A percentile compares a stretch with the other conserved stretches of the same genome.
These are phyloP conservation scores for Caenorhabditis sinica DNA, from an alignment of 2,888 invertebrate genomes.

Conservation along the genomic window DNA sequence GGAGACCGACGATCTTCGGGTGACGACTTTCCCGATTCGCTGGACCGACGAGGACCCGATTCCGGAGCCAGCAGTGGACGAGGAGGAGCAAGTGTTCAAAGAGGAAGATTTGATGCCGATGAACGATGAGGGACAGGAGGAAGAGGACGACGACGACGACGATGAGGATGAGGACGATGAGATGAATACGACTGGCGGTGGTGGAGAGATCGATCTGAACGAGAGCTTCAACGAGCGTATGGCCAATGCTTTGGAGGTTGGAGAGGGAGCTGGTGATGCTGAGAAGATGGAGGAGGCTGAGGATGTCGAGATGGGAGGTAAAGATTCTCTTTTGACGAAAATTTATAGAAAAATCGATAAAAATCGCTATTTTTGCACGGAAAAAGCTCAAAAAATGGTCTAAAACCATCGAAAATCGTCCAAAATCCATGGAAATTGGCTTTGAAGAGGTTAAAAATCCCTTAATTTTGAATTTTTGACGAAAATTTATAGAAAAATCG, in stretches of 20 bases:
- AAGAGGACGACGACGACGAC: slow-evolving; percentile 61
- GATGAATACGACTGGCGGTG: slow-evolving; percentile 33
- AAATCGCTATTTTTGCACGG: too few species aligned
- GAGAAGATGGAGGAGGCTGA: slow-evolving; percentile 11
- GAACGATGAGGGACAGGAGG: slow-evolving; percentile 66
- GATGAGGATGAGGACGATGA: slow-evolving; percentile 65
- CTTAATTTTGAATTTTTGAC: too few species aligned
- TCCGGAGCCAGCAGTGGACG: slow-evolving; percentile 54
- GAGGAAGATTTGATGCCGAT: slow-evolving; percentile 75
- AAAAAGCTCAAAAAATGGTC: too few species aligned
- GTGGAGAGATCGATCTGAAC: slow-evolving; percentile 68
- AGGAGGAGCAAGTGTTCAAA: slow-evolving; percentile 60
- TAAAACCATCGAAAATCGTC: too few species aligned
- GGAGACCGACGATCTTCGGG: slow-evolving; percentile 84
- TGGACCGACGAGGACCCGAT: slow-evolving; percentile 84
- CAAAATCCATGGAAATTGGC: too few species aligned
- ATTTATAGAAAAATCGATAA: not conserved
- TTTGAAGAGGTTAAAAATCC: too few species aligned
- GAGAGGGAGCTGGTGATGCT: slow-evolving; percentile 9
- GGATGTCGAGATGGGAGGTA: slow-evolving; percentile 62
- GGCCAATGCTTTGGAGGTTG: slow-evolving; percentile 31
- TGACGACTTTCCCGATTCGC: slow-evolving; percentile 85
- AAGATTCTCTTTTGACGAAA: too few species aligned
- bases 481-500: too few species aligned
- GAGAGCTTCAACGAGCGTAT: slow-evolving; percentile 60